These are phyloP conservation scores for Etheostoma nigrum DNA, from an alignment of 2,797 vertebrate genomes.

Conservation along the genomic window DNA sequence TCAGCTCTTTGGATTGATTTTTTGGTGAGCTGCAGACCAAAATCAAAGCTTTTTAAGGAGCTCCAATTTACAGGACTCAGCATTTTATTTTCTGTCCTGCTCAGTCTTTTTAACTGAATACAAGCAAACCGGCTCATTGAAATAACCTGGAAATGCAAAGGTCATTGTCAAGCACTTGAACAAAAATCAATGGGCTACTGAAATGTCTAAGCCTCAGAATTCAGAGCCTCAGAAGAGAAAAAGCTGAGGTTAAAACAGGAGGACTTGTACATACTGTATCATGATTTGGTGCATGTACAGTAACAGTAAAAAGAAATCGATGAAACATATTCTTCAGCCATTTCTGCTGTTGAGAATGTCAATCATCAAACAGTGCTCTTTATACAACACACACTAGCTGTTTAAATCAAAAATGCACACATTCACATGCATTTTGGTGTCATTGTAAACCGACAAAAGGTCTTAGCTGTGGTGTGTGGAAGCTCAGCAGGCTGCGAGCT, in stretches of 20 bases:
- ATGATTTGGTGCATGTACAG: slow-evolving; percentile 1
- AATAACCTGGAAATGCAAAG: slow-evolving; percentile 56
- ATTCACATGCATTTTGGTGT: slow-evolving; percentile 28
- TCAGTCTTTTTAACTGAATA: slow-evolving; percentile 58
- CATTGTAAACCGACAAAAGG: slow-evolving; percentile 53
- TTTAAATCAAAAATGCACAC: slow-evolving; percentile 18
- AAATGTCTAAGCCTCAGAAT: slow-evolving; percentile 21
- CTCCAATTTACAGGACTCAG: slow-evolving; percentile 64
- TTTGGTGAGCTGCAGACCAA: slow-evolving; percentile 47
- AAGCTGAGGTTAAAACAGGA: slow-evolving; percentile 21
- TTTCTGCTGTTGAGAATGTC: slow-evolving; percentile 7
- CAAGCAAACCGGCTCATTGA: slow-evolving; percentile 30
- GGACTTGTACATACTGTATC: background rate
- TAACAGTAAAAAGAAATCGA: background rate
- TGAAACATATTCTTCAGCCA: background rate
- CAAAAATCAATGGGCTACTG: slow-evolving; percentile 47
- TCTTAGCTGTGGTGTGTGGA: slow-evolving; percentile 25
- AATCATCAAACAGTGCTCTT: slow-evolving; percentile 19
- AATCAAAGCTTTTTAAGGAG: slow-evolving; percentile 55
- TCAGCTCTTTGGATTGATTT: slow-evolving; percentile 66
- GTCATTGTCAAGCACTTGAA: slow-evolving; percentile 45
- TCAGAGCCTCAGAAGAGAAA: slow-evolving; percentile 20
- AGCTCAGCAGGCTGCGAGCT: slow-evolving; percentile 56
- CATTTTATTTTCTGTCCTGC: slow-evolving; percentile 32
- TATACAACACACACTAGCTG: slow-evolving; percentile 6